Evolutionary conservation across 2,888 invertebrate genomes (phyloP).

Genomic region (Pardosa pseudoannulata): DNA sequence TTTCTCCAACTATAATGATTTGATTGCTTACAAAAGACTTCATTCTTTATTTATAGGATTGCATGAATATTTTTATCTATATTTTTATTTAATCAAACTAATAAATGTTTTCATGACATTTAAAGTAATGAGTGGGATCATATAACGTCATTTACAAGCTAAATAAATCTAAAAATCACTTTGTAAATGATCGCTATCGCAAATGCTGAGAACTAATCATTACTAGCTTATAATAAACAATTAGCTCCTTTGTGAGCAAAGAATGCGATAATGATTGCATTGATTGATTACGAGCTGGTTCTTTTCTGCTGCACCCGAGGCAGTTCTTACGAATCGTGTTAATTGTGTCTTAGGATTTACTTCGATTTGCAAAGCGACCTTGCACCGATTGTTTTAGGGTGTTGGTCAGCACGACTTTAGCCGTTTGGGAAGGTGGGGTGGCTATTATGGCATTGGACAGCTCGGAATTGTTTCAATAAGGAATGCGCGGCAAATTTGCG

Average conservation of each 20-base stretch:
- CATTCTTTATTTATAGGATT: no score
- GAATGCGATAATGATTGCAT: not conserved
- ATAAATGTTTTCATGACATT: no score
- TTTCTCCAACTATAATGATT: no score
- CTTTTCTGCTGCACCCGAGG: not conserved
- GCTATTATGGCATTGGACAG: not conserved
- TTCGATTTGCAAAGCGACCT: not conserved
- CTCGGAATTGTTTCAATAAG: not conserved
- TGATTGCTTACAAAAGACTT: no score
- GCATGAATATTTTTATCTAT: no score
- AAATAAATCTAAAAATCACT: no score
- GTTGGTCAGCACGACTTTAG: slow-evolving; percentile 17
- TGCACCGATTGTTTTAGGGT: slow-evolving; percentile 13
- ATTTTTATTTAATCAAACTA: no score
- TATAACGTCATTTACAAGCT: no score
- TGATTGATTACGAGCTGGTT: not conserved
- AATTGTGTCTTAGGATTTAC: not conserved
- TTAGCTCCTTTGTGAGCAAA: not conserved
- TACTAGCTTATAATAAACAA: not conserved
- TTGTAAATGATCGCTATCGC: no score
- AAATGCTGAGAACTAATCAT: not conserved
- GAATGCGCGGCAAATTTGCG: not conserved
- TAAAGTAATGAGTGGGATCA: no score
- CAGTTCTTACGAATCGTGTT: not conserved
- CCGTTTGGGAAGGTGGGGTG: slow-evolving; percentile 22